phyloP scores from a whole-genome alignment of 2,797 vertebrate species.

The Neoniphon sammara region DNA sequence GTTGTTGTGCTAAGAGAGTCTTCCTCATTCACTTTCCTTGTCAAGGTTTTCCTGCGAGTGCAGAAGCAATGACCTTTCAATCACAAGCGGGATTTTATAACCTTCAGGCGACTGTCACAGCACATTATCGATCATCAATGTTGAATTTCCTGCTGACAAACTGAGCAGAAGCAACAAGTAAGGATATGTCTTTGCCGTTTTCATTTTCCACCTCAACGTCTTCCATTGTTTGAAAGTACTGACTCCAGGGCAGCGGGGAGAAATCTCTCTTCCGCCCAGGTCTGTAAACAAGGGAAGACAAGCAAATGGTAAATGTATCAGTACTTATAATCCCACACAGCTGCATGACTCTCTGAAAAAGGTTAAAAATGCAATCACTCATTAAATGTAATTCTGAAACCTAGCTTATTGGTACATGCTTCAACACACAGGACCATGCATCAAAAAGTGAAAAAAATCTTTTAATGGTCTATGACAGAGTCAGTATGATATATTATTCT shows the following conservation, averaged over 20 bases:
- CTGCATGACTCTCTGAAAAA: too few relatives aligned
- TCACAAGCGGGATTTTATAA: background rate
- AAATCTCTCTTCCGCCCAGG: conserved; percentile 95
- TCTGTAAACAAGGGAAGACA: conserved; percentile 72
- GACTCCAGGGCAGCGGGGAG: conserved; percentile 93
- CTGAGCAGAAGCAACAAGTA: conserved; percentile 38
- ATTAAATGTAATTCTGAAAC: background rate
- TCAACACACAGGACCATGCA: background rate
- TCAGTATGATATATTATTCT: background rate
- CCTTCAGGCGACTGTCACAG: background rate
- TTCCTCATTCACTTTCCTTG: background rate
- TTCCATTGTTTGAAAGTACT: conserved; percentile 97
- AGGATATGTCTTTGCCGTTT: conserved; percentile 98
- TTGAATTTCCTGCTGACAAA: conserved; percentile 23
- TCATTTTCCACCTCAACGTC: conserved; percentile 94
- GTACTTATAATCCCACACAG: background rate
- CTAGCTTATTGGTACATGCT: background rate
- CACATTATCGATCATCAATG: conserved; percentile 4
- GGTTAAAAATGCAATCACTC: background rate
- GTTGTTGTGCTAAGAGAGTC: background rate
- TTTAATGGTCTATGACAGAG: too few relatives aligned
- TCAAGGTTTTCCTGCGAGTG: background rate
- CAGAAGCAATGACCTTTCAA: background rate
- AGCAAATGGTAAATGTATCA: background rate
- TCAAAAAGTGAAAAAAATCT: too few relatives aligned